phyloP scores from a whole-genome alignment of 2,888 invertebrate genomes.

The Drosophila suboccidentalis region DNA sequence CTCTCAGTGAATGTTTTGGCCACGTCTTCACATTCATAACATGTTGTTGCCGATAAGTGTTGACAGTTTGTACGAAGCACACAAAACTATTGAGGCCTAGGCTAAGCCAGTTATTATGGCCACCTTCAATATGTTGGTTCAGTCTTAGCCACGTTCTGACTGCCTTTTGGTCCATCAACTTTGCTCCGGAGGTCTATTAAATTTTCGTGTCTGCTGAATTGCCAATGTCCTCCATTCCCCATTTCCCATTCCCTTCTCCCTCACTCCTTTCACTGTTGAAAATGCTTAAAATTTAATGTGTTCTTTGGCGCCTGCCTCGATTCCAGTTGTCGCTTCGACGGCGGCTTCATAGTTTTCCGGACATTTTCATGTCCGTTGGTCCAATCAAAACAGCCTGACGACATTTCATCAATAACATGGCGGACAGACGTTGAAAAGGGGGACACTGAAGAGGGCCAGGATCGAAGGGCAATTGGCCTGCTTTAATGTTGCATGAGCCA shows the following conservation, averaged over 20 bases:
- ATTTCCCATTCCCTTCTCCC: background rate
- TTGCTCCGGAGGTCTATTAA: constrained; percentile 59
- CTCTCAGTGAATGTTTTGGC: constrained; percentile 27
- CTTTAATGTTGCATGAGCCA: constrained; percentile 45
- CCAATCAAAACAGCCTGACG: constrained; percentile 66
- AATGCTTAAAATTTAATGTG: constrained; percentile 56
- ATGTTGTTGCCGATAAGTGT: constrained; percentile 73
- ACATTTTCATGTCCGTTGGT: constrained; percentile 15
- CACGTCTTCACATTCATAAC: constrained; percentile 59
- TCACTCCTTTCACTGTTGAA: background rate
- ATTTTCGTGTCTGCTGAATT: constrained; percentile 59
- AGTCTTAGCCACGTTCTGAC: constrained; percentile 1
- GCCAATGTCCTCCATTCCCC: constrained; percentile 10
- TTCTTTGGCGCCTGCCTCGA: constrained; percentile 39
- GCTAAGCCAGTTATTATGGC: constrained; percentile 20
- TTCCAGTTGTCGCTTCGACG: constrained; percentile 7
- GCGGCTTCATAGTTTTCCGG: constrained; percentile 36
- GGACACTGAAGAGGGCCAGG: background rate
- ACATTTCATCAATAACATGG: constrained; percentile 72
- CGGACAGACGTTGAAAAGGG: constrained; percentile 14
- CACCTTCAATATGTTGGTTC: constrained; percentile 12
- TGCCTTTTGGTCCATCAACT: constrained; percentile 48
- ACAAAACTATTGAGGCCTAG: constrained; percentile 33
- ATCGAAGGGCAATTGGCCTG: constrained; percentile 6
- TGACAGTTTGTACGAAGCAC: constrained; percentile 47